Percentiles rank a stretch among this genome's conserved stretches.
These are phyloP conservation scores for Eunapius fragilis DNA, from an alignment of 37 sponge, comb jelly and placozoan genomes.

Conservation along the genomic window DNA sequence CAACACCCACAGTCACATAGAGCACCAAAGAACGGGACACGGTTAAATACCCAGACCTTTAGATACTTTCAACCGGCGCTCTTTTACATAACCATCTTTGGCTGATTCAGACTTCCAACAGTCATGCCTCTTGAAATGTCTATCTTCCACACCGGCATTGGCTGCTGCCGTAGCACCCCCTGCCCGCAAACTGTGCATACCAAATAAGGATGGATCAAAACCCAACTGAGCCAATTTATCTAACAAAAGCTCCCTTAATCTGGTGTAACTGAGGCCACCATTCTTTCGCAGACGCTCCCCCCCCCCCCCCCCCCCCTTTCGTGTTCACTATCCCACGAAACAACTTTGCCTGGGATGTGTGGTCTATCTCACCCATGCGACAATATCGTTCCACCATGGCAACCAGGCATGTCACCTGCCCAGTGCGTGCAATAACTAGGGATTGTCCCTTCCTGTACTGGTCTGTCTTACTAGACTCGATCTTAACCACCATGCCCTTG, in stretches of 20 bases:
- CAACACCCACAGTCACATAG: no score
- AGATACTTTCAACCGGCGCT: background rate
- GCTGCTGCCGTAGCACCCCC: constrained; percentile 13
- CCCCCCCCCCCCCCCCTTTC: no score
- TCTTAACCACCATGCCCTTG: background rate
- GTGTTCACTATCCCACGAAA: constrained; percentile 5
- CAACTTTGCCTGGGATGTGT: no score
- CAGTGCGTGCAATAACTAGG: constrained; percentile 3
- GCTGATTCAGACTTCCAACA: constrained; percentile 15
- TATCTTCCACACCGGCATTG: constrained; percentile 6
- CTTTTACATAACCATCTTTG: constrained; percentile 7
- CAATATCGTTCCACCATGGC: constrained; percentile 12
- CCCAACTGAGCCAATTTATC: background rate
- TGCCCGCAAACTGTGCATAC: constrained; percentile 3
- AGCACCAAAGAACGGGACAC: no score
- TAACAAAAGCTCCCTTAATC: background rate
- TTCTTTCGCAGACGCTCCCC: background rate
- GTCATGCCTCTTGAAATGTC: constrained; percentile 17
- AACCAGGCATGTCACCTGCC: background rate
- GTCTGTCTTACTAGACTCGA: constrained; percentile 12
- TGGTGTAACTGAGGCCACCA: background rate
- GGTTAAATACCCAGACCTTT: background rate
- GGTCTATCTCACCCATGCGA: no score
- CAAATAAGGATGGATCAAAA: background rate
- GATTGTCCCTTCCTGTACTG: background rate